These are phyloP conservation scores for Anguilla anguilla DNA, from an alignment of 2,797 vertebrate species.

Conservation along the genomic window DNA sequence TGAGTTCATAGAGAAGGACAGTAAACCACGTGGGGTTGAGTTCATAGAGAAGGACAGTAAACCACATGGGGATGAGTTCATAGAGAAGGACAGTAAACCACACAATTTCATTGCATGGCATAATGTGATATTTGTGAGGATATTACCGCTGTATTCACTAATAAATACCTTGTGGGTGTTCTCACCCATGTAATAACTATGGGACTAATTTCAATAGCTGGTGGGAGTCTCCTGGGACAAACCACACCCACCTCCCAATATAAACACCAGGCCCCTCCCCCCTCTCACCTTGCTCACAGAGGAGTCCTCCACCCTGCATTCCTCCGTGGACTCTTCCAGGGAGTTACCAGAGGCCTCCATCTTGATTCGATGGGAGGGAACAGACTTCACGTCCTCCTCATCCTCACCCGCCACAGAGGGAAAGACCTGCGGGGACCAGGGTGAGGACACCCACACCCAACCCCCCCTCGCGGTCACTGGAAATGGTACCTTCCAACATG, in stretches of 20 bases:
- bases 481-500: slow-evolving; percentile 9
- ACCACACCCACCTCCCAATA: neutral
- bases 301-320: slow-evolving; percentile 62
- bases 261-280: neutral
- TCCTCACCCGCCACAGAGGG: slow-evolving; percentile 61
- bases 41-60: neutral
- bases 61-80: neutral
- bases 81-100: too few species aligned
- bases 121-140: neutral
- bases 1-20: too few species aligned
- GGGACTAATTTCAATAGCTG: neutral
- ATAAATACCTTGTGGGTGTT: neutral
- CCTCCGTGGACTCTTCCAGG: slow-evolving; percentile 64
- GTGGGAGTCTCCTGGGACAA: neutral
- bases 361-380: slow-evolving; percentile 65
- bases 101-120: too few species aligned
- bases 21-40: neutral
- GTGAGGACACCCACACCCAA: neutral
- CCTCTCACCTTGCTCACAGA: slow-evolving; percentile 67
- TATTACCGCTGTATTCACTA: neutral
- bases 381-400: slow-evolving; percentile 67
- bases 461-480: neutral
- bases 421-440: slow-evolving; percentile 57
- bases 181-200: neutral
- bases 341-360: slow-evolving; percentile 70